Evolutionary conservation across 1,140 invertebrate species (phyloP).

Genomic region (Drosophila paulistorum): DNA sequence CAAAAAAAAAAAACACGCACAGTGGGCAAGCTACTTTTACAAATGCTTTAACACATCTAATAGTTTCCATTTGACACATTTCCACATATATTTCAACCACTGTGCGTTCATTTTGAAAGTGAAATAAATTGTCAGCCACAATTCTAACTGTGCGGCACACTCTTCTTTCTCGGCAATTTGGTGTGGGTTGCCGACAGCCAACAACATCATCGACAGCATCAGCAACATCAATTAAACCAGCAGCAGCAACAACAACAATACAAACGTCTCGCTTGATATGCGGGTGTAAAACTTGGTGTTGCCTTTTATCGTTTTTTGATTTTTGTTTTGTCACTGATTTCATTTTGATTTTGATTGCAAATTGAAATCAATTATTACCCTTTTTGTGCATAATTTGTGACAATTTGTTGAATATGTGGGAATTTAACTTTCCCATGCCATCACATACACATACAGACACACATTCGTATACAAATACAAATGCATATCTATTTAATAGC

Average conservation of each 20-base stretch:
- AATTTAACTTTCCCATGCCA: constrained; percentile 22
- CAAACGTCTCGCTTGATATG: constrained; percentile 45
- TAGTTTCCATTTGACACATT: background rate
- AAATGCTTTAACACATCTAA: background rate
- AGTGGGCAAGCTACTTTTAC: background rate
- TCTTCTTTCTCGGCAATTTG: constrained; percentile 19
- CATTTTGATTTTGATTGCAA: constrained; percentile 80
- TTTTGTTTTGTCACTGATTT: constrained; percentile 81
- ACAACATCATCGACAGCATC: constrained; percentile 18
- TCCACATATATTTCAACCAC: constrained; percentile 3
- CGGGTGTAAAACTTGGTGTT: constrained; percentile 65
- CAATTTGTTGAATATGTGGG: constrained; percentile 47
- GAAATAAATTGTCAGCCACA: constrained; percentile 70
- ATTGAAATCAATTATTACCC: constrained; percentile 78
- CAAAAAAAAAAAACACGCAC: constrained; percentile 15
- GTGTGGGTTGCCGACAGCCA: constrained; percentile 27
- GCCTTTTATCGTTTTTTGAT: constrained; percentile 61
- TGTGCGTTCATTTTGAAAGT: constrained; percentile 44
- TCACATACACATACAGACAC: background rate
- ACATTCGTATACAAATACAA: background rate
- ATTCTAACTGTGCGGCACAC: constrained; percentile 55
- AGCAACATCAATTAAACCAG: constrained; percentile 65
- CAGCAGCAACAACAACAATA: constrained; percentile 40
- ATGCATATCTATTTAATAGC: constrained; percentile 1
- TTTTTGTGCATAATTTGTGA: constrained; percentile 75